Conservation (phyloP, 1,140 invertebrate species). For the Calephelis virginiensis region DNA sequence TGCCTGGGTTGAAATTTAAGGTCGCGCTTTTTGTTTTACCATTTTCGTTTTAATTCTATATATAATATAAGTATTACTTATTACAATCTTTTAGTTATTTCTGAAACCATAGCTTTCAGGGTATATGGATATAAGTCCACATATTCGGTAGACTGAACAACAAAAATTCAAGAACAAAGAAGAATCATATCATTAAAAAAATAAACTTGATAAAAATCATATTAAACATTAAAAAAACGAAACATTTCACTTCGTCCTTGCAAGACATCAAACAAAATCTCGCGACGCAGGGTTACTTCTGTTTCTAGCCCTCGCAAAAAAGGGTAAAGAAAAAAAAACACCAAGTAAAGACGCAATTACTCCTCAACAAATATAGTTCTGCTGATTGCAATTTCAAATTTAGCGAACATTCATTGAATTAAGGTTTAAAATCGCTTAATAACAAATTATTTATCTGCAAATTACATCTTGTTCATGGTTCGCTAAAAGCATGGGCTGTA, state of each 20-base stretch:
- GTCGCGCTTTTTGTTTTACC: too few relatives aligned
- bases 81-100: too few relatives aligned
- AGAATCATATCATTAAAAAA: too few relatives aligned
- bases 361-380: slow-evolving; percentile 45
- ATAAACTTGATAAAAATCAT: too few relatives aligned
- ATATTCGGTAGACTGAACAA: too few relatives aligned
- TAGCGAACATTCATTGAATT: slow-evolving; percentile 21
- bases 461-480: slow-evolving; percentile 39
- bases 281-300: slow-evolving; percentile 43
- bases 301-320: slow-evolving; percentile 50
- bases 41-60: too few relatives aligned
- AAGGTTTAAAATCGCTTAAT: slow-evolving; percentile 39
- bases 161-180: too few relatives aligned
- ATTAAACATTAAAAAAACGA: slow-evolving; percentile 10
- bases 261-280: slow-evolving; percentile 62
- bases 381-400: slow-evolving; percentile 18
- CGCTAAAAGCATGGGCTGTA: slow-evolving; percentile 67
- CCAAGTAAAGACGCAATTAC: slow-evolving; percentile 71
- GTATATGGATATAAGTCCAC: too few relatives aligned
- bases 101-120: too few relatives aligned
- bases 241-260: slow-evolving; percentile 41
- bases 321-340: slow-evolving; percentile 58
- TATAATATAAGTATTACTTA: too few relatives aligned
- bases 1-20: too few relatives aligned
- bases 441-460: slow-evolving; percentile 25